Conservation (phyloP, 2,888 invertebrate species). For the Eudemis profundana region DNA sequence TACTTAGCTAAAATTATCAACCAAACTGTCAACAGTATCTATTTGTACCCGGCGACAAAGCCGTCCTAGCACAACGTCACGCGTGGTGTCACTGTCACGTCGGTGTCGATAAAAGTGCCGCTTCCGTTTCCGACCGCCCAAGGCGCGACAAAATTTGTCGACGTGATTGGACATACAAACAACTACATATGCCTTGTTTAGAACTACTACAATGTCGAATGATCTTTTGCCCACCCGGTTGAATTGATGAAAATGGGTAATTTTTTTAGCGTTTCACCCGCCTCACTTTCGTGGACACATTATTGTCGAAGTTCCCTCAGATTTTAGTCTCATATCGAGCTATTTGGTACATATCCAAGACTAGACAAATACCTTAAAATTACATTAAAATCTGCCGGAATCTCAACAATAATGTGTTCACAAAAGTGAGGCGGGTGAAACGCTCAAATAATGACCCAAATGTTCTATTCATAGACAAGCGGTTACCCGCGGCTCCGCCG, state of each 20-base stretch:
- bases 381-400: too few relatives aligned
- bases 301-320: too few relatives aligned
- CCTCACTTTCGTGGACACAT: too few relatives aligned
- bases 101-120: constrained; percentile 63
- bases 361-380: too few relatives aligned
- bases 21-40: background rate
- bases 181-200: constrained; percentile 1
- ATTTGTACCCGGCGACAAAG: background rate
- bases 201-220: background rate
- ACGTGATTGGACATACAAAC: constrained; percentile 4
- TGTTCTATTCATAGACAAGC: too few relatives aligned
- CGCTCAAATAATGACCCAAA: too few relatives aligned
- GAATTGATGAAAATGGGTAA: background rate
- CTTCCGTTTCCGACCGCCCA: constrained; percentile 78
- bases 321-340: too few relatives aligned
- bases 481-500: too few relatives aligned
- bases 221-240: background rate
- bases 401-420: too few relatives aligned
- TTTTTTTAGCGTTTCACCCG: background rate
- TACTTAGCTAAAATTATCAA: too few relatives aligned
- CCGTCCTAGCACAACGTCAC: constrained; percentile 9
- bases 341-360: too few relatives aligned
- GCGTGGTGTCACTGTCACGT: constrained; percentile 47
- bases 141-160: constrained; percentile 54
- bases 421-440: too few relatives aligned